phyloP scores from a whole-genome alignment of 2,113 vertebrate species.

The Scortum barcoo region DNA sequence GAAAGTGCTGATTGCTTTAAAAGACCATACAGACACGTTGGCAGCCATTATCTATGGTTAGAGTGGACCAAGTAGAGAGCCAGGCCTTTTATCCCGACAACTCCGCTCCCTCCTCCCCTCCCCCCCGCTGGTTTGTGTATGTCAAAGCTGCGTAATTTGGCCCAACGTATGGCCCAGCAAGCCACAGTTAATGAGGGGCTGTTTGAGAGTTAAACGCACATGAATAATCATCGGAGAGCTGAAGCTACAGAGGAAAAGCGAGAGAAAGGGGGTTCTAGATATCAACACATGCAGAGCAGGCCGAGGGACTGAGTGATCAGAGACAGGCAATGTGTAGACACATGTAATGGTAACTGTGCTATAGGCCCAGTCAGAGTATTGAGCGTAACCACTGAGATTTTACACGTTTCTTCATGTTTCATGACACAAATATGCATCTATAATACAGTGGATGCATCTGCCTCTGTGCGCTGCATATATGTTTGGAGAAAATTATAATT shows the following conservation, averaged over 20 bases:
- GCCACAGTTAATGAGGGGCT: slow-evolving; percentile 80
- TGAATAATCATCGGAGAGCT: slow-evolving; percentile 80
- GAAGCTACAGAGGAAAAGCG: slow-evolving; percentile 42
- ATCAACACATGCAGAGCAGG: slow-evolving; percentile 65
- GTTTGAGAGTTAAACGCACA: slow-evolving; percentile 82
- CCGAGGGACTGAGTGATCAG: slow-evolving; percentile 62
- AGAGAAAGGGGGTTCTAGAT: slow-evolving; percentile 58
- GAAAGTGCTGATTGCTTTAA: slow-evolving; percentile 81
- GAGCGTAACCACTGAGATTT: not conserved
- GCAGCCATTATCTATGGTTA: slow-evolving; percentile 80
- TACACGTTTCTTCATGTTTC: slow-evolving; percentile 1
- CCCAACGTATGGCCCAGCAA: slow-evolving; percentile 80
- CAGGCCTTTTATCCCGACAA: slow-evolving; percentile 74
- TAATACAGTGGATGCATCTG: not conserved
- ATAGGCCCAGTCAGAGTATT: slow-evolving; percentile 29
- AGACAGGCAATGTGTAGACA: slow-evolving; percentile 38
- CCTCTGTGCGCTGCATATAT: not conserved
- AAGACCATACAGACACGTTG: slow-evolving; percentile 74
- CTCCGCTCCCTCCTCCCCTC: slow-evolving; percentile 27
- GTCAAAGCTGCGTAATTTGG: slow-evolving; percentile 80
- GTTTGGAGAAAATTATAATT: not conserved
- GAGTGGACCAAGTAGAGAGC: slow-evolving; percentile 71
- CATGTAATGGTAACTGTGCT: slow-evolving; percentile 37
- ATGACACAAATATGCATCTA: slow-evolving; percentile 5
- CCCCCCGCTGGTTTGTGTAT: slow-evolving; percentile 80